Conservation (phyloP, 1,140 invertebrate species). For the Battus philenor region DNA sequence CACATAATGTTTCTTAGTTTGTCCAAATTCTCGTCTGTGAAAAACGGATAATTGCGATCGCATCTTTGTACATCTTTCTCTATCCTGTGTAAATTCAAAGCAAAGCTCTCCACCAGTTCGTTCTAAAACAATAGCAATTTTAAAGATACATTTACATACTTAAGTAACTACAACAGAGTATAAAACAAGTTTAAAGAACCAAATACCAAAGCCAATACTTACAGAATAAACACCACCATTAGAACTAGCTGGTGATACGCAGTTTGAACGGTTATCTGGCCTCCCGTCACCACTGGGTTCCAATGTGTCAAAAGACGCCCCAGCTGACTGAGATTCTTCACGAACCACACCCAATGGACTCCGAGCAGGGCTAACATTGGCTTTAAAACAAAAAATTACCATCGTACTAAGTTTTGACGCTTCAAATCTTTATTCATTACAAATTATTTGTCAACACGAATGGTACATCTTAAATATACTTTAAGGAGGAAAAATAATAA, state of each 20-base stretch:
- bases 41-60: constrained; percentile 95
- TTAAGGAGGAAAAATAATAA: constrained; percentile 1
- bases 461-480: too few species aligned
- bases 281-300: constrained; percentile 54
- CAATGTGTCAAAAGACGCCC: constrained; percentile 66
- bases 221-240: constrained; percentile 93
- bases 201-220: constrained; percentile 47
- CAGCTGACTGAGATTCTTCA: constrained; percentile 65
- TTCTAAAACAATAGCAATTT: constrained; percentile 73
- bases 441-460: too few species aligned
- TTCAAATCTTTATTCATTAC: too few species aligned
- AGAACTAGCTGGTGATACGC: constrained; percentile 87
- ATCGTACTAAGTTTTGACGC: background rate
- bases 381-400: constrained; percentile 30
- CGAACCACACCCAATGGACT: constrained; percentile 67
- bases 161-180: background rate
- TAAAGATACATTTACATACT: background rate
- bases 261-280: constrained; percentile 67
- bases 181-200: background rate
- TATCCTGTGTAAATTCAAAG: constrained; percentile 93
- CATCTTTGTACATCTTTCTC: constrained; percentile 97
- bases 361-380: constrained; percentile 60
- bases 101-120: constrained; percentile 91
- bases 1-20: constrained; percentile 97
- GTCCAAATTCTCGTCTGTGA: constrained; percentile 91